These are phyloP conservation scores for Bucorvus abyssinicus DNA, from an alignment of 2,797 vertebrate species.

Conservation along the genomic window DNA sequence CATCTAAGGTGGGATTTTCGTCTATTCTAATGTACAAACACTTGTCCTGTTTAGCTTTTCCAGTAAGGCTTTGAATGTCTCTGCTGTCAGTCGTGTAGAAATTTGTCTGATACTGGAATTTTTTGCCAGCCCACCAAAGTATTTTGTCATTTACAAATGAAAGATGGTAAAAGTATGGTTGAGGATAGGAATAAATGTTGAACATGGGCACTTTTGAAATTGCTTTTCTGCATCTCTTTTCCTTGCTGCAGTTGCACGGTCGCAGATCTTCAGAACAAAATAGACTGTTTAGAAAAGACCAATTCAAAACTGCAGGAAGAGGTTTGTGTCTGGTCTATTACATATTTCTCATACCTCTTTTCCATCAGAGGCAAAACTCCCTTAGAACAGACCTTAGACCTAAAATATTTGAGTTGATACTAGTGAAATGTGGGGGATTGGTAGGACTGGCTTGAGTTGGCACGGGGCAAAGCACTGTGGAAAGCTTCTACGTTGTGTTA, in stretches of 20 bases:
- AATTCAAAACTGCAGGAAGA: constrained; percentile 97
- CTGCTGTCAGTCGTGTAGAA: not conserved
- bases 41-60: not conserved
- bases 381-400: not conserved
- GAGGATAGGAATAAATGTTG: not conserved
- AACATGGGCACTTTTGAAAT: not conserved
- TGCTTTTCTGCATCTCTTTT: not conserved
- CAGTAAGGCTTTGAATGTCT: not conserved
- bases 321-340: constrained; percentile 75
- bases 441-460: not conserved
- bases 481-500: not conserved
- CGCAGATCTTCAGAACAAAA: constrained; percentile 93
- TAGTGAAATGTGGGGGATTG: not conserved
- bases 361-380: not conserved
- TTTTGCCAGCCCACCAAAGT: too few species aligned
- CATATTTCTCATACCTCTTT: not conserved
- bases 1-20: constrained; percentile 82
- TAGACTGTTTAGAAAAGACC: constrained; percentile 94
- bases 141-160: not conserved
- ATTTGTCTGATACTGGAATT: not conserved
- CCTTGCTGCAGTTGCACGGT: constrained; percentile 85
- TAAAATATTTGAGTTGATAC: not conserved
- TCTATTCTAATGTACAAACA: not conserved
- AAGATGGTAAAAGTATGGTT: not conserved
- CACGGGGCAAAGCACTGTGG: not conserved